Evolutionary conservation across 2,113 vertebrate genomes (phyloP).

Genomic region (Theristicus caerulescens): DNA sequence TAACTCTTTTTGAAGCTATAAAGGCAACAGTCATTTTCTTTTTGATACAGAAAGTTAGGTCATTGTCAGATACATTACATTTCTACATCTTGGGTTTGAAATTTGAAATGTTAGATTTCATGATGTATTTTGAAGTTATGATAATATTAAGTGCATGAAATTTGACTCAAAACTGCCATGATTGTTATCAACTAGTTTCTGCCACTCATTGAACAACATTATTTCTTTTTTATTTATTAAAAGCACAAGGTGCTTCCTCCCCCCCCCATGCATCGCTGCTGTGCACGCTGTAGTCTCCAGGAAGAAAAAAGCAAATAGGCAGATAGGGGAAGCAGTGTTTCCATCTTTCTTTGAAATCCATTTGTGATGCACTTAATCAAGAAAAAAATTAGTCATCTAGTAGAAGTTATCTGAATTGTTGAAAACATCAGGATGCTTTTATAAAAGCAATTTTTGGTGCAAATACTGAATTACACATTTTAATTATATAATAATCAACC

Average conservation of each 20-base stretch:
- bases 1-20: background rate
- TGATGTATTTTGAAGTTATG: background rate
- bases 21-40: rapidly evolving
- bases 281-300: background rate
- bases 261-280: background rate
- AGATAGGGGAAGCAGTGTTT: background rate
- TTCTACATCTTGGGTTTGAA: background rate
- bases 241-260: background rate
- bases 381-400: background rate
- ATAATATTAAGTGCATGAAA: background rate
- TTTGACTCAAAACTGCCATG: background rate
- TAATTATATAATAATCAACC: background rate
- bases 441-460: background rate
- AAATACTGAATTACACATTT: background rate
- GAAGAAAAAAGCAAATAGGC: background rate
- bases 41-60: background rate
- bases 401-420: background rate
- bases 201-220: background rate
- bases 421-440: background rate
- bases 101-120: background rate
- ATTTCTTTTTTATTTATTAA: background rate
- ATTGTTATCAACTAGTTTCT: background rate
- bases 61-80: background rate
- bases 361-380: background rate
- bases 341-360: background rate